Base-by-base conservation (phyloP, 1,140 invertebrate genomes). In the Musca vetustissima region DNA sequence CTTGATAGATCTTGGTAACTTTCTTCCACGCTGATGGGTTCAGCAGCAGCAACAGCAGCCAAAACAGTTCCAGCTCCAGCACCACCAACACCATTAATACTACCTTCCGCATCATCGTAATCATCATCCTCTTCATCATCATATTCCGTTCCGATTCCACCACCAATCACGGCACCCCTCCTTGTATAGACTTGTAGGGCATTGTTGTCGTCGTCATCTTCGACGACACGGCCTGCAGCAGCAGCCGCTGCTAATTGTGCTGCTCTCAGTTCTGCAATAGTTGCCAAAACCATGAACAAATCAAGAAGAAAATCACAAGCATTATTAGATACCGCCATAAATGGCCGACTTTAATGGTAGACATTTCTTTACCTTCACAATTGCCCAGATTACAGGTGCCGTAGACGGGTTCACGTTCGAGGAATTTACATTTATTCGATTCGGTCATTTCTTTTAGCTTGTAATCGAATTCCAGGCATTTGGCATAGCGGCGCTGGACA, bases 381-480 rank as follows among this genome's bases (percentile, higher is more conserved):
- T 84, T 80, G 69, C 86, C 84, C 66, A 84, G 83, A 76, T 89
- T 89, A 74, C 89, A 90, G 21, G 81, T 77, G 71, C 86, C 84
- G 71, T 84, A 78, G 25, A 83, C 81, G 11, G 78, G 69, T 19
- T 89, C 88, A 69, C 84, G 84, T 48, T 84, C 80, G 13, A 83
- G 75, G 55, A 87, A 86, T 22, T 83, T 79, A 72, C 89, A 91
- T 49, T 67, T 73, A 4, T 67, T 66, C 25, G 75, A 76, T 50
- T 73, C 72, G 2, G 83, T 71, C 49, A 74, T 70, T 9, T 66
- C 61, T 32, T 71, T 78, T n/a, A 71, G 79, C n/a, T 79, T 84
- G 55, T 71, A 83, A 28, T 85, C 80, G 50, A 83, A 78, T 70
- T 85, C 84, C 50, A 89, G 69, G 76, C 89, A 90, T 64, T 82